Percentiles rank a stretch among this genome's conserved stretches.
Conservation (phyloP, 2,888 invertebrate genomes). For the Cataglyphis cursor region DNA sequence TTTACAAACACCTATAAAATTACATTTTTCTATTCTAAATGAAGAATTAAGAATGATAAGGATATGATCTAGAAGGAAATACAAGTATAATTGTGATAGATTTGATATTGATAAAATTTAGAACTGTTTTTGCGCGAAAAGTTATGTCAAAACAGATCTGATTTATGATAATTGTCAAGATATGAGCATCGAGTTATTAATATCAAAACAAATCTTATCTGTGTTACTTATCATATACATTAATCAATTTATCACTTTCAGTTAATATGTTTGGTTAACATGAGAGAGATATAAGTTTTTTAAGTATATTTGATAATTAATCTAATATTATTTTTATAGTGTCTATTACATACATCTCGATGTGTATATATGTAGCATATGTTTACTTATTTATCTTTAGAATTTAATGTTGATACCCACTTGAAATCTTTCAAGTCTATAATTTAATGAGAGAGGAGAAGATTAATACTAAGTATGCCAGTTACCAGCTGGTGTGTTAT, state of each 20-base stretch:
- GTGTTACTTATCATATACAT: background rate
- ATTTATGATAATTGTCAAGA: background rate
- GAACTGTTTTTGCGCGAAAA: background rate
- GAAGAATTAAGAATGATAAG: background rate
- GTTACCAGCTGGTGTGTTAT: background rate
- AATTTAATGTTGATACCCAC: background rate
- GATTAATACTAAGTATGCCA: background rate
- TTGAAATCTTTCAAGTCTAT: background rate
- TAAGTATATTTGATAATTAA: background rate
- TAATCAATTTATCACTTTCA: conserved; percentile 5
- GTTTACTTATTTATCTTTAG: conserved; percentile 19
- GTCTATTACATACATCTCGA: background rate
- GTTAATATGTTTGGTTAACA: conserved; percentile 6
- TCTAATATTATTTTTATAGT: background rate
- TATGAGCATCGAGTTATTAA: background rate
- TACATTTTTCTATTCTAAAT: background rate
- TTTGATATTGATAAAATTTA: background rate
- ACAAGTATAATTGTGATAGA: background rate
- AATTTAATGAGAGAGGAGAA: background rate
- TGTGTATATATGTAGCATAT: background rate
- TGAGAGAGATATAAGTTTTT: background rate
- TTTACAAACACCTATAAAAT: conserved; percentile 1
- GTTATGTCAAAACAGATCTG: background rate
- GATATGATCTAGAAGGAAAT: background rate
- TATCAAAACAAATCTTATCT: conserved; percentile 2